Conservation (phyloP, 2,113 vertebrate genomes). For the Triplophysa rosa region DNA sequence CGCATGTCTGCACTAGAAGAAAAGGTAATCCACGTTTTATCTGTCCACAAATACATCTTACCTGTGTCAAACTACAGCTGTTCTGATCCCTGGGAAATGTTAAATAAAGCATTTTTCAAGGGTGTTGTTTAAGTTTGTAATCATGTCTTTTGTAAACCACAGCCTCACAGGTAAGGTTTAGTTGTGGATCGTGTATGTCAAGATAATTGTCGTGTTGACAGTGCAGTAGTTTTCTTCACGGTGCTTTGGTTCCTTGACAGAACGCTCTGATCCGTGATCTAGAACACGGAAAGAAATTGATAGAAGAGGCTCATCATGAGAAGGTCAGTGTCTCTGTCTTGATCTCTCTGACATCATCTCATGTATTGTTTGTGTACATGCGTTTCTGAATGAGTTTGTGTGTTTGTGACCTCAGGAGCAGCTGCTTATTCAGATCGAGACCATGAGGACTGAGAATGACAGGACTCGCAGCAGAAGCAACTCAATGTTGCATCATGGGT, state of each 20-base stretch:
- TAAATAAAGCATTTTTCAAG: too few species aligned
- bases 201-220: too few species aligned
- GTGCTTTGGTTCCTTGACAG: slow-evolving; percentile 61
- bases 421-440: slow-evolving; percentile 86
- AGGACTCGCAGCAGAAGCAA: slow-evolving; percentile 83
- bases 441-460: slow-evolving; percentile 84
- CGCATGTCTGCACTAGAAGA: slow-evolving; percentile 96
- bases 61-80: not conserved
- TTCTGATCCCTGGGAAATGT: not conserved
- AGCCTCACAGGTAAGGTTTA: too few species aligned
- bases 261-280: slow-evolving; percentile 91
- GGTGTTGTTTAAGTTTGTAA: too few species aligned
- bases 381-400: not conserved
- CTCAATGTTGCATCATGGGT: slow-evolving; percentile 86
- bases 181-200: too few species aligned
- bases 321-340: slow-evolving; percentile 76
- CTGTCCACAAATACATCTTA: not conserved
- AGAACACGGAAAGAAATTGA: slow-evolving; percentile 88
- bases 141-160: too few species aligned
- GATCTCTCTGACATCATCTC: too few species aligned
- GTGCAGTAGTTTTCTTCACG: too few species aligned
- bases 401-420: slow-evolving; percentile 78
- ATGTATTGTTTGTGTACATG: too few species aligned
- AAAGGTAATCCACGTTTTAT: slow-evolving; percentile 75
- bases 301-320: slow-evolving; percentile 93